A percentile compares a stretch with the other conserved stretches of the same genome.
phyloP scores from a whole-genome alignment of 2,113 vertebrate genomes.

The Edolisoma coerulescens region DNA sequence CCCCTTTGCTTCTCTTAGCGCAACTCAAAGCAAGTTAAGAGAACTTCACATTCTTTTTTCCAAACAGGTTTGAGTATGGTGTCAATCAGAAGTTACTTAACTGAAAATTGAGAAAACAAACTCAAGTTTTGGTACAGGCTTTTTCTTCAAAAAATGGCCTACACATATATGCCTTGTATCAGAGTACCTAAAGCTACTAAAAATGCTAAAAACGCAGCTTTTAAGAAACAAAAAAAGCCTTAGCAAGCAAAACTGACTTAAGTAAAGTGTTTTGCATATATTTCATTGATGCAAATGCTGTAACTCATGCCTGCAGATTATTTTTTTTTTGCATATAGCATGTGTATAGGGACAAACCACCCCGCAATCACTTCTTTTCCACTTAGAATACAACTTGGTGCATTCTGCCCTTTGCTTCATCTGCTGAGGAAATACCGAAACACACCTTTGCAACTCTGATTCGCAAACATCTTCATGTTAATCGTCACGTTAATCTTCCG shows the following conservation, averaged over 20 bases:
- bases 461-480: neutral
- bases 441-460: neutral
- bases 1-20: neutral
- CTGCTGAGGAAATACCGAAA: neutral
- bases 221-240: neutral
- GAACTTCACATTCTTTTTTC: neutral
- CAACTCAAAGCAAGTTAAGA: neutral
- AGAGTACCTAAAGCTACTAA: neutral
- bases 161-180: neutral
- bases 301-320: neutral
- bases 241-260: neutral
- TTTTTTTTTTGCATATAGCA: neutral
- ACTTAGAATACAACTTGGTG: neutral
- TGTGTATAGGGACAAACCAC: neutral
- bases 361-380: neutral
- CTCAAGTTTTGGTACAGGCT: rapidly evolving
- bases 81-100: neutral
- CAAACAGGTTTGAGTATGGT: neutral
- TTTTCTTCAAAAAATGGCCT: neutral
- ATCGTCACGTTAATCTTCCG: neutral
- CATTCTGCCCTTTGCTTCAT: neutral
- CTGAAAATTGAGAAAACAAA: neutral
- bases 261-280: neutral
- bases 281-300: neutral
- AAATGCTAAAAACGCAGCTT: neutral